Conservation (phyloP, 1,140 invertebrate species). For the Bombus pascuorum region DNA sequence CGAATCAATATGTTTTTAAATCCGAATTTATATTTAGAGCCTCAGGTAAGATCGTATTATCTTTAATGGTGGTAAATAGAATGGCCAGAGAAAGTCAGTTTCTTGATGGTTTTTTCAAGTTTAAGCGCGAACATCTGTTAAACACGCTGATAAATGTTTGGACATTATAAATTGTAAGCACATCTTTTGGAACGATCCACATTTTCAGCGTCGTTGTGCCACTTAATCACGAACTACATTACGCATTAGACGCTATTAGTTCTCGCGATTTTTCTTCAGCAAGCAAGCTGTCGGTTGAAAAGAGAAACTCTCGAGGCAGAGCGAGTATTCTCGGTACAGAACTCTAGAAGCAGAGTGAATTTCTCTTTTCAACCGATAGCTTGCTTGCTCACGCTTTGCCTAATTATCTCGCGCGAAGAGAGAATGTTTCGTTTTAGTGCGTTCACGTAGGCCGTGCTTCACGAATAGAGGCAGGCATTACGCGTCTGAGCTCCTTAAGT, state of each 20-base stretch:
- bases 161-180: background rate
- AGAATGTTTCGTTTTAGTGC: slow-evolving; percentile 20
- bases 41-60: too few relatives aligned
- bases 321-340: background rate
- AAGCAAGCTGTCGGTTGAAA: too few relatives aligned
- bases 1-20: too few relatives aligned
- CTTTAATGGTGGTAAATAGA: too few relatives aligned
- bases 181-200: background rate
- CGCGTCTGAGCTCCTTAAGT: slow-evolving; percentile 31
- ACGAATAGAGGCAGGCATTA: background rate
- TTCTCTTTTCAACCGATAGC: background rate
- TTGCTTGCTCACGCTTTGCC: background rate
- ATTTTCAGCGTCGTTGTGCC: background rate
- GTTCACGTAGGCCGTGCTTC: background rate
- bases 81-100: too few relatives aligned
- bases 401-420: slow-evolving; percentile 38
- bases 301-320: too few relatives aligned
- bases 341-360: too few relatives aligned
- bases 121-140: background rate
- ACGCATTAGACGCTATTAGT: background rate
- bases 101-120: too few relatives aligned
- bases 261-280: background rate
- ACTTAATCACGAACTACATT: background rate
- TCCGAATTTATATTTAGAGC: too few relatives aligned
- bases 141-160: background rate